Evolutionary conservation across 2,888 invertebrate species (phyloP).

Genomic region (Agelastica alni): DNA sequence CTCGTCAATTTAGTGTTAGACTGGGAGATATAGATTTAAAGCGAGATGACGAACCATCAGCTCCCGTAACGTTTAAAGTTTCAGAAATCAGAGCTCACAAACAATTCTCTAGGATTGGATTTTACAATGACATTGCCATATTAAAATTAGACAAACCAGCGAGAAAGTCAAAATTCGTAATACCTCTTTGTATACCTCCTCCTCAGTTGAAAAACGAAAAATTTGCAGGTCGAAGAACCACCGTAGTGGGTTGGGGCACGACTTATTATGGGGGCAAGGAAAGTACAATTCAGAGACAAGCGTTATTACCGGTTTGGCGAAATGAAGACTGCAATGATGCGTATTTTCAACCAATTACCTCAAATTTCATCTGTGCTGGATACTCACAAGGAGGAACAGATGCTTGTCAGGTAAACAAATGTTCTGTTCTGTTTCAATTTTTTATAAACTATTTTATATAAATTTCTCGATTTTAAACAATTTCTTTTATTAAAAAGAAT

Average conservation of each 20-base stretch:
- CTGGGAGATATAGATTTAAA: slow-evolving; percentile 87
- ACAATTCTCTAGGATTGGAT: slow-evolving; percentile 86
- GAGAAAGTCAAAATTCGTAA: slow-evolving; percentile 80
- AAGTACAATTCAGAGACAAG: slow-evolving; percentile 83
- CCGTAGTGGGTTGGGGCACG: slow-evolving; percentile 93
- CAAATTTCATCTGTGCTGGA: slow-evolving; percentile 88
- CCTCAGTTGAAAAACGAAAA: slow-evolving; percentile 63
- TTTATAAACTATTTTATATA: not conserved
- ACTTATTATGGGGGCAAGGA: slow-evolving; percentile 89
- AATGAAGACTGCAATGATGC: slow-evolving; percentile 89
- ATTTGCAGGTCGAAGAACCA: slow-evolving; percentile 76
- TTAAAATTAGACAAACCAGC: slow-evolving; percentile 75
- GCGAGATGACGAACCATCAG: slow-evolving; percentile 82
- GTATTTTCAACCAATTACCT: slow-evolving; percentile 90
- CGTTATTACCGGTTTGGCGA: slow-evolving; percentile 83
- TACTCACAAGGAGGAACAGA: slow-evolving; percentile 88
- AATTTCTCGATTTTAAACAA: too few relatives aligned
- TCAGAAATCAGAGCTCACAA: slow-evolving; percentile 81
- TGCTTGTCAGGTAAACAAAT: slow-evolving; percentile 77
- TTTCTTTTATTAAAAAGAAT: too few relatives aligned
- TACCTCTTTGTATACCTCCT: slow-evolving; percentile 82
- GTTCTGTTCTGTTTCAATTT: not conserved
- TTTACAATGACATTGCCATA: slow-evolving; percentile 93
- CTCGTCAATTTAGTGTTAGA: slow-evolving; percentile 86
- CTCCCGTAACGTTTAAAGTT: slow-evolving; percentile 79